A percentile compares a stretch with the other conserved stretches of the same genome.
These are phyloP conservation scores for Cyanoliseus patagonus DNA, from an alignment of 2,113 vertebrate genomes.

Conservation along the genomic window DNA sequence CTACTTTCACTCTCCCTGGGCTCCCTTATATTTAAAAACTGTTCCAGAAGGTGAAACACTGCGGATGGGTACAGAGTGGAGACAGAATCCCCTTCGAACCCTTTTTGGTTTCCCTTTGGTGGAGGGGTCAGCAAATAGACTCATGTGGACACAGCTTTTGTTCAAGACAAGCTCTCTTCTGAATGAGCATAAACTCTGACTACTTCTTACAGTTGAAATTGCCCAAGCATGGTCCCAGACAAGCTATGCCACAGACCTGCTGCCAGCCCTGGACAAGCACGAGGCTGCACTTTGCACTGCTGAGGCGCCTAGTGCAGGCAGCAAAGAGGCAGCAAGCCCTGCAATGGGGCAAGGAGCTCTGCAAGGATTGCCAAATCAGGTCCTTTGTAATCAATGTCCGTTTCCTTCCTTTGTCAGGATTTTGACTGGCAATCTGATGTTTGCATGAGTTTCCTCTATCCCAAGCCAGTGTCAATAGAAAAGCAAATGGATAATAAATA, in stretches of 20 bases:
- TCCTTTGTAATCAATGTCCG: neutral
- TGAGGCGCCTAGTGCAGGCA: neutral
- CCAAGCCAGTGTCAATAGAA: constrained; percentile 54
- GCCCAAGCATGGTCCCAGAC: neutral
- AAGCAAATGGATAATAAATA: constrained; percentile 28
- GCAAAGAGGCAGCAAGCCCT: neutral
- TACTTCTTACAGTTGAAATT: neutral
- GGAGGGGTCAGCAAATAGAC: neutral
- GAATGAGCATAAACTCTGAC: neutral
- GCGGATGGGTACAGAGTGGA: accelerated
- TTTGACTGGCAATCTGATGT: constrained; percentile 20
- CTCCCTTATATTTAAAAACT: neutral
- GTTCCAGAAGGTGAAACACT: neutral
- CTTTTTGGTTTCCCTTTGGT: neutral
- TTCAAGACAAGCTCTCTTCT: neutral
- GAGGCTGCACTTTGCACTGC: neutral
- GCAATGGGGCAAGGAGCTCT: neutral
- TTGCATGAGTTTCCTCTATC: constrained; percentile 29
- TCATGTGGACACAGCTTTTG: too few relatives aligned
- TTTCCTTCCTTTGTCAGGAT: constrained; percentile 47
- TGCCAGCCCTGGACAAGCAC: neutral
- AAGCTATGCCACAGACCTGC: too few relatives aligned
- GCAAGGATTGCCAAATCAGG: neutral
- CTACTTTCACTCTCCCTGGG: neutral
- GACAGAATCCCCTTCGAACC: neutral